Percentiles rank a stretch among this genome's conserved stretches.
These are phyloP conservation scores for Nymphalis io DNA, from an alignment of 1,140 invertebrate species.

Conservation along the genomic window DNA sequence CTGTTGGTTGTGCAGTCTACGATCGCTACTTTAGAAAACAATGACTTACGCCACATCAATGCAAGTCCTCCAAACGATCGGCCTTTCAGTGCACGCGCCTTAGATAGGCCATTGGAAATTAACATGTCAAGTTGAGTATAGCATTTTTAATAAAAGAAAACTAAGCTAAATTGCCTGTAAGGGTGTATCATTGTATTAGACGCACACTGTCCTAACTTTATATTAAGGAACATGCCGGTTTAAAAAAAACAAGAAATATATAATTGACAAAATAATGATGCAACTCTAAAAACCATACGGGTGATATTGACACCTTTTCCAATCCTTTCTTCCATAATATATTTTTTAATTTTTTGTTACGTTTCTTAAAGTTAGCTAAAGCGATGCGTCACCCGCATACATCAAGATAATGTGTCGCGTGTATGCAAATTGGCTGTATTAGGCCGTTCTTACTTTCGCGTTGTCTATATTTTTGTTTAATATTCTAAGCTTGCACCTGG, in stretches of 20 bases:
- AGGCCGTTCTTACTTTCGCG: constrained; percentile 30
- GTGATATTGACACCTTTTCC: constrained; percentile 4
- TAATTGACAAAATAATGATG: neutral
- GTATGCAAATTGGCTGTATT: constrained; percentile 31
- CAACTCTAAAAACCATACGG: constrained; percentile 6
- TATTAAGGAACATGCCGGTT: too few relatives aligned
- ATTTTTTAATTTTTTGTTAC: constrained; percentile 3
- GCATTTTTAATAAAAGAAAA: too few relatives aligned
- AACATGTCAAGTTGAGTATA: too few relatives aligned
- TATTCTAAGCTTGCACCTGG: constrained; percentile 31
- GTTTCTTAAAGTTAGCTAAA: constrained; percentile 3
- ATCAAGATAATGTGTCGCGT: constrained; percentile 33
- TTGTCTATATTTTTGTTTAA: constrained; percentile 25
- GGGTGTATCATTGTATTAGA: too few relatives aligned
- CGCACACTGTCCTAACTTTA: too few relatives aligned
- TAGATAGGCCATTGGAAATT: too few relatives aligned
- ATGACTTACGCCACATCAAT: too few relatives aligned
- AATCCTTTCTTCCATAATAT: neutral
- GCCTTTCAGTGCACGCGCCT: too few relatives aligned
- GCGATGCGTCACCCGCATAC: constrained; percentile 29
- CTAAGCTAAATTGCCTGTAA: too few relatives aligned
- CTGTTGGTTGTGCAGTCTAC: too few relatives aligned
- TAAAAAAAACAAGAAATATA: neutral
- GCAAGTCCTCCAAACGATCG: too few relatives aligned
- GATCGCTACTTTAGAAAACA: too few relatives aligned